These are phyloP conservation scores for Mastomys natalensis DNA, from an alignment of 2,113 vertebrate species.

Conservation along the genomic window DNA sequence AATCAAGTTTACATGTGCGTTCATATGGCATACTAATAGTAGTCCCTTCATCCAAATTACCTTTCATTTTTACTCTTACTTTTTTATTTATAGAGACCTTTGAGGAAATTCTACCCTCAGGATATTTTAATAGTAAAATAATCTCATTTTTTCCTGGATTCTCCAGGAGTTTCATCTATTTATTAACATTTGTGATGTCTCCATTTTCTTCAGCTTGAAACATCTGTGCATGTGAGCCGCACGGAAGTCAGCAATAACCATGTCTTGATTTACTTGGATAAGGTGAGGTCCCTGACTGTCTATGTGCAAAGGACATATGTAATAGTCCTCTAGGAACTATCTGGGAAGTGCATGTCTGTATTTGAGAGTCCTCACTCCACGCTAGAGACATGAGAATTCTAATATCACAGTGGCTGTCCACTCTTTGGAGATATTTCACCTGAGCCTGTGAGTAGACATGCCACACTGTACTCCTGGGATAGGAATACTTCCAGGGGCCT, in stretches of 20 bases:
- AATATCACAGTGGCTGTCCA: background rate
- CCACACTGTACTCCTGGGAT: background rate
- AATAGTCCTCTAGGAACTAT: background rate
- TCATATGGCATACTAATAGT: background rate
- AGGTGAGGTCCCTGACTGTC: conserved; percentile 51
- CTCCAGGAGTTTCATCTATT: background rate
- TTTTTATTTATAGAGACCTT: background rate
- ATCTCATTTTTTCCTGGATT: background rate
- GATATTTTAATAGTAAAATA: conserved; percentile 8
- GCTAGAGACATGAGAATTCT: conserved; percentile 1
- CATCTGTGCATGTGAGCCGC: conserved; percentile 52
- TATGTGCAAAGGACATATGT: background rate
- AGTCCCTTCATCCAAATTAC: background rate
- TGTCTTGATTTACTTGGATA: conserved; percentile 78
- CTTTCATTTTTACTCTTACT: conserved; percentile 29
- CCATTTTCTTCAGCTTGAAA: conserved; percentile 72
- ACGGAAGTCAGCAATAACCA: conserved; percentile 77
- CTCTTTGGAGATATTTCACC: background rate
- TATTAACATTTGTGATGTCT: conserved; percentile 33
- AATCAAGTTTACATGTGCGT: background rate
- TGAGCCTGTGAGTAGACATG: background rate
- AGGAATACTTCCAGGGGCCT: background rate
- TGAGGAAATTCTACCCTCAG: background rate
- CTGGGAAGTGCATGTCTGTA: background rate
- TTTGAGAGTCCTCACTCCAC: background rate